These are phyloP conservation scores for Rana temporaria DNA, from an alignment of 2,113 vertebrate species.

Conservation along the genomic window DNA sequence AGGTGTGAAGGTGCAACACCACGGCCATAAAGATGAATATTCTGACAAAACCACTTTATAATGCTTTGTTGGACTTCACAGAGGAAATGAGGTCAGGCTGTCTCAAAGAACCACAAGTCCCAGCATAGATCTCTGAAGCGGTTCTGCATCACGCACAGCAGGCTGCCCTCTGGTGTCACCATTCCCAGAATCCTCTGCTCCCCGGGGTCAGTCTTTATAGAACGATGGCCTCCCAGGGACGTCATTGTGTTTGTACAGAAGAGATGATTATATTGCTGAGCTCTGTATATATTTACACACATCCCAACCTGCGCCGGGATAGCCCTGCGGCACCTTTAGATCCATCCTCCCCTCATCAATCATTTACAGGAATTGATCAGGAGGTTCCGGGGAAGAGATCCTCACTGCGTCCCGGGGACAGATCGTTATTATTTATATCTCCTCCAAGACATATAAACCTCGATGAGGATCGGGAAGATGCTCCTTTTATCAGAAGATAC, in stretches of 20 bases:
- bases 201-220: background rate
- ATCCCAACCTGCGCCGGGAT: background rate
- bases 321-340: background rate
- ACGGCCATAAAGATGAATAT: too few species aligned
- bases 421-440: background rate
- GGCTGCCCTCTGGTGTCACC: background rate
- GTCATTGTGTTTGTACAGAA: background rate
- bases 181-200: background rate
- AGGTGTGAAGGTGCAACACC: too few species aligned
- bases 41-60: too few species aligned
- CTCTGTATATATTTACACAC: background rate
- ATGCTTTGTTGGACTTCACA: too few species aligned
- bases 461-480: too few species aligned
- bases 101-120: too few species aligned
- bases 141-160: background rate
- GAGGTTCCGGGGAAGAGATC: background rate
- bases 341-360: background rate
- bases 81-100: too few species aligned
- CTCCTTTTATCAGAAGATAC: too few species aligned
- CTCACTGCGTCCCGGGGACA: background rate
- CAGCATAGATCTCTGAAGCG: too few species aligned
- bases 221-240: background rate
- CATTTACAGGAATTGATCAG: conserved; percentile 30
- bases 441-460: too few species aligned
- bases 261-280: background rate